A percentile compares a stretch with the other conserved stretches of the same genome.
Conservation (phyloP, 1,140 invertebrate genomes). For the Neodiprion pinetum region DNA sequence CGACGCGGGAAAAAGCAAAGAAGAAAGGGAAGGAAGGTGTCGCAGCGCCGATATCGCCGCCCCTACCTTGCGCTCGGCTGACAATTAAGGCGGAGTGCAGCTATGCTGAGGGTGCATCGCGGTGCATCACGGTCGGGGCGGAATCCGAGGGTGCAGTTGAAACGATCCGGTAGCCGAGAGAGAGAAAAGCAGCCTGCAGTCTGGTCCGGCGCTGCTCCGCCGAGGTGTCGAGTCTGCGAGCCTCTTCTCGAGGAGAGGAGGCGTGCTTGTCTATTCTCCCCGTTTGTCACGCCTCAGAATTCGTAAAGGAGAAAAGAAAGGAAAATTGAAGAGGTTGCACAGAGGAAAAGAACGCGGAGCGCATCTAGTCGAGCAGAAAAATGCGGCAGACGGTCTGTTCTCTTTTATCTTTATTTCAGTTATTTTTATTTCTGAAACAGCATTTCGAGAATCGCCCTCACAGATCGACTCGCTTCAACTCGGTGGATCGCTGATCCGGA, state of each 20-base stretch:
- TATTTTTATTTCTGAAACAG: too few species aligned
- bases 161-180: neutral
- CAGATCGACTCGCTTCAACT: too few species aligned
- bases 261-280: neutral
- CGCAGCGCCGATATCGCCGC: neutral
- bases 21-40: neutral
- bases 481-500: neutral
- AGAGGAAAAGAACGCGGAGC: neutral
- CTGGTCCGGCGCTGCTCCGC: too few species aligned
- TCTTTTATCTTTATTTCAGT: too few species aligned
- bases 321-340: neutral
- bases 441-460: too few species aligned
- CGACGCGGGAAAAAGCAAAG: too few species aligned
- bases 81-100: constrained; percentile 1
- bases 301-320: neutral
- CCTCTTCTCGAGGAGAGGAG: neutral
- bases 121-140: neutral
- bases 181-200: neutral
- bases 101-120: neutral
- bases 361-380: too few species aligned
- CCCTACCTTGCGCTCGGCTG: neutral
- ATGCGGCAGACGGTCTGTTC: too few species aligned
- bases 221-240: too few species aligned
- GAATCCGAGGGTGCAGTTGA: neutral
- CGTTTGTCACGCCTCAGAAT: neutral